Conservation (phyloP, 2,797 vertebrate genomes). For the Pseudopleuronectes americanus region DNA sequence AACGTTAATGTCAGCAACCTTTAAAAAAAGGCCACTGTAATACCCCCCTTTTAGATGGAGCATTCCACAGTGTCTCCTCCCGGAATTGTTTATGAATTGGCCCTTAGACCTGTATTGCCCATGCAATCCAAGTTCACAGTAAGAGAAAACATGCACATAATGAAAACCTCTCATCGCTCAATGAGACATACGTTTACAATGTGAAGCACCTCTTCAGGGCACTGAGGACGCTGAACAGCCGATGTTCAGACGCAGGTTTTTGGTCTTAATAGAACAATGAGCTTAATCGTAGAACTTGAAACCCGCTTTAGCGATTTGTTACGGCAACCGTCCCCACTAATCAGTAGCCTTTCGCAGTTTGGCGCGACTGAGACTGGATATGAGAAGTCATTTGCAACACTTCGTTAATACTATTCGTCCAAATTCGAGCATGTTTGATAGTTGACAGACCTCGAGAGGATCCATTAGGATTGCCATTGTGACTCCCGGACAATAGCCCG, state of each 20-base stretch:
- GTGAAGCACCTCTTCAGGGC: constrained; percentile 15
- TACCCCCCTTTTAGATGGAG: background rate
- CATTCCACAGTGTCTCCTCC: background rate
- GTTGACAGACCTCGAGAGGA: constrained; percentile 41
- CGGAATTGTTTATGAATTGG: background rate
- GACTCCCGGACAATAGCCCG: constrained; percentile 43
- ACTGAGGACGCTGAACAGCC: background rate
- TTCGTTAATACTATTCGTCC: constrained; percentile 48
- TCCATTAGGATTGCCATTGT: constrained; percentile 56
- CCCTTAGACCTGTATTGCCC: too few relatives aligned
- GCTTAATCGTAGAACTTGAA: background rate
- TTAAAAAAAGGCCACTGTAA: constrained; percentile 39
- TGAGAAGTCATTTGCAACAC: constrained; percentile 32
- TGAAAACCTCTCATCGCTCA: too few relatives aligned
- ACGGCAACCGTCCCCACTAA: constrained; percentile 3
- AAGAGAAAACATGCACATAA: background rate
- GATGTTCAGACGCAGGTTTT: constrained; percentile 9
- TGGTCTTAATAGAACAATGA: background rate
- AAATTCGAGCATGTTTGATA: constrained; percentile 40
- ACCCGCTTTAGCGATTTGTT: background rate
- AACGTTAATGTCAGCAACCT: constrained; percentile 40
- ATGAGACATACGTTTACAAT: background rate
- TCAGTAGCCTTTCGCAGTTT: background rate
- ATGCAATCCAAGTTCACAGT: too few relatives aligned
- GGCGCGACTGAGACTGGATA: constrained; percentile 1